Evolutionary conservation across 2,797 vertebrate genomes (phyloP), one percentile per base, ranked within the genome.

Genomic region (Sebastes cheni): DNA sequence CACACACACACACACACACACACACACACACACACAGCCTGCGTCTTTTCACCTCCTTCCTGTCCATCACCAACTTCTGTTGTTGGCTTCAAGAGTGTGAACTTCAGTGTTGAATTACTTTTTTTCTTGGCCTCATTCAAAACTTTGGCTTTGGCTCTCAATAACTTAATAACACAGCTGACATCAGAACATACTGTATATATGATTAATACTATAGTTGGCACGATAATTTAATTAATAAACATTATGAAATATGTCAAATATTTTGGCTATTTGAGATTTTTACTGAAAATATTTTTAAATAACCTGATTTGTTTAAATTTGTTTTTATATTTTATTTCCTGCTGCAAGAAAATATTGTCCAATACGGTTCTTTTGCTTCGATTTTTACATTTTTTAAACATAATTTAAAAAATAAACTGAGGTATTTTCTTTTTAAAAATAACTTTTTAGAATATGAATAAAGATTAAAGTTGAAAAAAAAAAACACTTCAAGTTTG

Each of bases 41-140:
- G 7, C 10, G 18, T 54, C 32, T 69, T 59, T 69, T 83, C 75
- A 70, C n/a, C 58, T 87, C 42, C 65, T 59, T 81, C 75, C 50
- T 80, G 46, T 69, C 54, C 67, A 74, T 80, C 30, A 42, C 61
- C 23, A 25, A 16, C 56, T 72, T 72, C 54, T 65, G 36, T 39
- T 68, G 46, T 64, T 61, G 4, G 29, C 11, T 69, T 58, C 39
- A 34, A 56, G 11, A 76, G 50, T 67, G 34, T 76, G 67, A 72
- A 85, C 59, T 50, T 46, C 13, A 55, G 16, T 29, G 30, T 25
- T 52, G 14, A 58, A 39, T 66, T 9, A 39, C 6, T 67, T 60
- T 67, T 29, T 32, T 52, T 20, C 39, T 68, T 61, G 59, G n/a
- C 30, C 55, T 62, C 2, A 42, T 22, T 68, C 14, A 71, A 27